Percentiles rank a stretch among this genome's conserved stretches.
Evolutionary conservation across 2,113 vertebrate genomes (phyloP).

Genomic region (Zosterops borbonicus): DNA sequence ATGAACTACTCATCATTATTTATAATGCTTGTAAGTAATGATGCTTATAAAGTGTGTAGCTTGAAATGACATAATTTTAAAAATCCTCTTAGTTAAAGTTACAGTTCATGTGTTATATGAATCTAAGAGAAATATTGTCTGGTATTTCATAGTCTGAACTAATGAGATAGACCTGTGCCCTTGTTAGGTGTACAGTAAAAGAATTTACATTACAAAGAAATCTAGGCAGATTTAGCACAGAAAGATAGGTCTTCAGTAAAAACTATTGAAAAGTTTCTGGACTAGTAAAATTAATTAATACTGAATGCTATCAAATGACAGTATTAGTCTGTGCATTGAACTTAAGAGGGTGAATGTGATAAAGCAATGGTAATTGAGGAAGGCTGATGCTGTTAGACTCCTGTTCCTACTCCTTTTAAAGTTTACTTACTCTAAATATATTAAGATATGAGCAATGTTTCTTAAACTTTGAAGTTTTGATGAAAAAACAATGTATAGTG

Average conservation of each 20-base stretch:
- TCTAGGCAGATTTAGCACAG: neutral
- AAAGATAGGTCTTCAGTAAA: neutral
- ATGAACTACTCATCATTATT: neutral
- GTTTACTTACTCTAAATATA: neutral
- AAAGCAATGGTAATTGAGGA: neutral
- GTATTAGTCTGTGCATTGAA: neutral
- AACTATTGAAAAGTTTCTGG: neutral
- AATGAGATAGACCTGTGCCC: neutral
- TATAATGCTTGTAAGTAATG: neutral
- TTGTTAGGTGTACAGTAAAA: neutral
- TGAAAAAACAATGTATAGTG: neutral
- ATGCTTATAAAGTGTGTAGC: neutral
- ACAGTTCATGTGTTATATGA: neutral
- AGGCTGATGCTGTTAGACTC: neutral
- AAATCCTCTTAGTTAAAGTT: neutral
- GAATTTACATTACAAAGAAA: neutral
- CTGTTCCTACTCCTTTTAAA: neutral
- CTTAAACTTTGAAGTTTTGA: neutral
- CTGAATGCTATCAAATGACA: neutral
- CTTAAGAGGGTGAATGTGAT: neutral
- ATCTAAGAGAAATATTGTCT: neutral
- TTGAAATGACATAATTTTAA: neutral
- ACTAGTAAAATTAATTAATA: neutral
- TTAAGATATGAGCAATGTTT: neutral
- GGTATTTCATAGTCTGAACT: neutral